Evolutionary conservation across 2,888 invertebrate genomes (phyloP).

Genomic region (Nomada lathburiana): DNA sequence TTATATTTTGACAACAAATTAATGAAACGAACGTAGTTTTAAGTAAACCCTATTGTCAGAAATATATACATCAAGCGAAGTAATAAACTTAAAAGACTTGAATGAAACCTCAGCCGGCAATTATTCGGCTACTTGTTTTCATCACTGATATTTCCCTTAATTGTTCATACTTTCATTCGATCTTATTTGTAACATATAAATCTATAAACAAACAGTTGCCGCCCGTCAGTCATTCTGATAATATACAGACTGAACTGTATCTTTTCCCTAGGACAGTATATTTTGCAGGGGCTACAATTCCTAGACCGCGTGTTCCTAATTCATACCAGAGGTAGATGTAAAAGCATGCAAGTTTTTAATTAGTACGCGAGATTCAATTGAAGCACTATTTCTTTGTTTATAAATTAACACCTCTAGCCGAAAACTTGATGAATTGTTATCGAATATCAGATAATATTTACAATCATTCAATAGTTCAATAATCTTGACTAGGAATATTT

Average conservation of each 20-base stretch:
- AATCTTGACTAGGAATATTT: background rate
- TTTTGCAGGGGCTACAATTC: background rate
- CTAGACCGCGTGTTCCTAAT: background rate
- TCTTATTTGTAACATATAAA: constrained; percentile 25
- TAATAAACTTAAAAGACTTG: constrained; percentile 2
- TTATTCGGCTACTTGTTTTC: background rate
- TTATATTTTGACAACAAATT: constrained; percentile 21
- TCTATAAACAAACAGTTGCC: constrained; percentile 45
- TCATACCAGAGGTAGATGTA: background rate
- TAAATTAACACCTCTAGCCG: background rate
- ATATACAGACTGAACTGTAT: constrained; percentile 10
- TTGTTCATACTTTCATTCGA: background rate
- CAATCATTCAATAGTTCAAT: background rate
- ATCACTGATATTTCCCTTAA: no score
- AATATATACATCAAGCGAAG: constrained; percentile 35
- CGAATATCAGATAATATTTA: background rate
- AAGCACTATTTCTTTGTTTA: background rate
- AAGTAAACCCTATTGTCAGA: constrained; percentile 20
- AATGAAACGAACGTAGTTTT: constrained; percentile 11
- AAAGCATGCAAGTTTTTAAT: background rate
- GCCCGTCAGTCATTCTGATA: constrained; percentile 38
- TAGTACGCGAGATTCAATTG: no score
- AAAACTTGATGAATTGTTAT: background rate
- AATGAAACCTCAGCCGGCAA: constrained; percentile 40
- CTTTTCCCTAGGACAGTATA: constrained; percentile 23